A percentile compares a stretch with the other conserved stretches of the same genome.
Evolutionary conservation across 2,113 vertebrate species (phyloP).

Genomic region (Suricata suricatta): DNA sequence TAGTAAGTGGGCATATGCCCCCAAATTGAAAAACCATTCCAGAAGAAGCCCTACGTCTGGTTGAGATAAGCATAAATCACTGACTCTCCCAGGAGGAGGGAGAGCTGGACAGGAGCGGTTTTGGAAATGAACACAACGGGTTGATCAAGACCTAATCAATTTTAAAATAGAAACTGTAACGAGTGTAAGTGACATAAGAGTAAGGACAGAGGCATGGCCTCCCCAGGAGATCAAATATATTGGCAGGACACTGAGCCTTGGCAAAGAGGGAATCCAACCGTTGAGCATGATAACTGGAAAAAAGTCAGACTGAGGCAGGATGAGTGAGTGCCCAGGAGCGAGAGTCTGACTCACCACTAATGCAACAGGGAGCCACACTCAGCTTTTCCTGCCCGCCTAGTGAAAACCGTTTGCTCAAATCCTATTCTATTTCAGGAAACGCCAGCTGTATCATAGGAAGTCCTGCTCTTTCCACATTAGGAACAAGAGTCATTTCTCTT

Average conservation of each 20-base stretch:
- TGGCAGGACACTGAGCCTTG: background rate
- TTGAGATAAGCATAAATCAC: background rate
- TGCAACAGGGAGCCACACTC: background rate
- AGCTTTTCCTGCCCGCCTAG: constrained; percentile 34
- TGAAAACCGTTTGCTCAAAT: constrained; percentile 62
- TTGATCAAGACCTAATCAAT: constrained; percentile 44
- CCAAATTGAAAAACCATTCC: background rate
- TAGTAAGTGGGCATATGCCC: background rate
- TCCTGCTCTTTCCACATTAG: constrained; percentile 36
- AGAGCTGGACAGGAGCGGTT: background rate
- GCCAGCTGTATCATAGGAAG: constrained; percentile 56
- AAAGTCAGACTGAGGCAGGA: background rate
- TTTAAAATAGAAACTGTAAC: constrained; percentile 62
- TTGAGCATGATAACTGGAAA: background rate
- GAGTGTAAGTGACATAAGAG: constrained; percentile 22
- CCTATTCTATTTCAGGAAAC: constrained; percentile 70
- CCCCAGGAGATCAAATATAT: background rate
- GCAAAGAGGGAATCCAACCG: background rate
- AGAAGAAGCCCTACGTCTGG: background rate
- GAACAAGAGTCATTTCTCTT: constrained; percentile 42
- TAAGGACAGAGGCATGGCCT: background rate
- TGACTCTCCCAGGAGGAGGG: background rate
- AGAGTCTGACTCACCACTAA: constrained; percentile 62
- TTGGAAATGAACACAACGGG: background rate
- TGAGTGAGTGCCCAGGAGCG: background rate